These are phyloP conservation scores for Pseudomyrmex dendroicus DNA, from an alignment of 1,140 invertebrate genomes.

Conservation along the genomic window DNA sequence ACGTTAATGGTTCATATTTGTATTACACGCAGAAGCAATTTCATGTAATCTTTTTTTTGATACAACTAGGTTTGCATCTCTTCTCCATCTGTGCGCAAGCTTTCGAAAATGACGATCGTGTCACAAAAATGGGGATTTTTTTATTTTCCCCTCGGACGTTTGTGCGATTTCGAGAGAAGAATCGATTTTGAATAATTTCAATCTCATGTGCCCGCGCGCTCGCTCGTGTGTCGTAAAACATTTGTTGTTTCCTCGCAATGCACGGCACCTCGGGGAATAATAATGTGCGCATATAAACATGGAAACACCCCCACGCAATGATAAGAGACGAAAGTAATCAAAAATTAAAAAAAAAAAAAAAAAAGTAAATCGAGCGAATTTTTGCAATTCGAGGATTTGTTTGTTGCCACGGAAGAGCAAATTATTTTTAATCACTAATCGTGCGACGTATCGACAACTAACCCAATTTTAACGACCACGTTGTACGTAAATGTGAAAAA, in stretches of 20 bases:
- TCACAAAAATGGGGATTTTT: not conserved
- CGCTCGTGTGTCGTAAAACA: not conserved
- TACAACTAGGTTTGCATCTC: too few species aligned
- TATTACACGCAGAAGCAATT: not conserved
- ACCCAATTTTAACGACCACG: too few species aligned
- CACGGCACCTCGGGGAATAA: not conserved
- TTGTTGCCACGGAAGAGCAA: too few species aligned
- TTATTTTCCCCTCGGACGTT: not conserved
- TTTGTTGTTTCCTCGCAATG: not conserved
- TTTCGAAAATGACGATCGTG: not conserved
- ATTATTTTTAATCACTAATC: too few species aligned
- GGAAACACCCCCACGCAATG: not conserved
- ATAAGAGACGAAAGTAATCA: not conserved
- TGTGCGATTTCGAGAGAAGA: not conserved
- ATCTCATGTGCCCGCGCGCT: not conserved
- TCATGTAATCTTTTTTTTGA: too few species aligned
- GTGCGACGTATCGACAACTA: too few species aligned
- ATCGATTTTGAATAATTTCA: not conserved
- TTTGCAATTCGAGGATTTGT: too few species aligned
- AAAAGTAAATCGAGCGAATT: not conserved
- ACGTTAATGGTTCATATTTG: too few species aligned
- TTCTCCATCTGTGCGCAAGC: not conserved
- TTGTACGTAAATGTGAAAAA: too few species aligned
- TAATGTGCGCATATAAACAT: not conserved
- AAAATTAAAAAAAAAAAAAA: not conserved